phyloP scores from a whole-genome alignment of 2,797 vertebrate species.

The Chaunax sp. region DNA sequence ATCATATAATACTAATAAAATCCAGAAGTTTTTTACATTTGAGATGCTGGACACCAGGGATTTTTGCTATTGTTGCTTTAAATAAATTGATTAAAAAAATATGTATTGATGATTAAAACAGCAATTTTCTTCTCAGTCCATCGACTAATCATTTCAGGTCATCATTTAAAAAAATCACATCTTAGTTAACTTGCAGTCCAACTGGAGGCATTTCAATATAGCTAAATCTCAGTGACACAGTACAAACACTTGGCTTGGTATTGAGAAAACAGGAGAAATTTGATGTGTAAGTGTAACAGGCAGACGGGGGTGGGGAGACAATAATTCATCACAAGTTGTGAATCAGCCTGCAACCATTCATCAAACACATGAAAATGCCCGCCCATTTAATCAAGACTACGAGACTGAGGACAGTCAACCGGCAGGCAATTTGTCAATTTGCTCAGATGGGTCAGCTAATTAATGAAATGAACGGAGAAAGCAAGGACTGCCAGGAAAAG shows the following conservation, averaged over 20 bases:
- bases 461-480: slow-evolving; percentile 82
- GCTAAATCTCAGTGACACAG: not conserved
- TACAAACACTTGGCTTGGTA: slow-evolving; percentile 20
- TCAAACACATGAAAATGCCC: slow-evolving; percentile 81
- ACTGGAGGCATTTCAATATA: not conserved
- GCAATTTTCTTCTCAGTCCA: too few species aligned
- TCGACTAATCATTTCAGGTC: too few species aligned
- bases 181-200: not conserved
- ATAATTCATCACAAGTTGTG: slow-evolving; percentile 84
- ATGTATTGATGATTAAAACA: not conserved
- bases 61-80: not conserved
- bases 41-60: not conserved
- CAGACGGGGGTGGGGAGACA: slow-evolving; percentile 65
- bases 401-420: slow-evolving; percentile 65
- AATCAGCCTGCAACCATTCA: slow-evolving; percentile 80
- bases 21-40: not conserved
- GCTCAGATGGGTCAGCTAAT: slow-evolving; percentile 77
- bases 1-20: not conserved
- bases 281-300: slow-evolving; percentile 66
- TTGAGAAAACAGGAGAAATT: slow-evolving; percentile 57
- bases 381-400: slow-evolving; percentile 86
- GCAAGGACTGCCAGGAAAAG: slow-evolving; percentile 79
- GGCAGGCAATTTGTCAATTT: slow-evolving; percentile 75
- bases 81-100: not conserved
- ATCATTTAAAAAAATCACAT: too few species aligned